Evolutionary conservation across 2,888 invertebrate species (phyloP), one percentile per base, ranked within the genome.

Genomic region (Colostygia pectinataria): DNA sequence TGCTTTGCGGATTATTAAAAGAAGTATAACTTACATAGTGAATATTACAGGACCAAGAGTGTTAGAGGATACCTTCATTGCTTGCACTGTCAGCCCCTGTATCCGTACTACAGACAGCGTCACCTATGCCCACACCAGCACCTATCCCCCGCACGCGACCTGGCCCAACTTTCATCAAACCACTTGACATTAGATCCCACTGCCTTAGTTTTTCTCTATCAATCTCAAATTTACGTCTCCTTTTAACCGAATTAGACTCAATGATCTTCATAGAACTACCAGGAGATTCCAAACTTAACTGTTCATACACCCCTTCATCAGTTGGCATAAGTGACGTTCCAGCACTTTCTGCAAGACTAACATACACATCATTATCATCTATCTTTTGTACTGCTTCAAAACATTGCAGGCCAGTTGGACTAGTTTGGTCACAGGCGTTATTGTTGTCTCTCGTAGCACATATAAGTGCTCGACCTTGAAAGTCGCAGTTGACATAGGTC

Each of bases 141-240:
- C 77, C 80, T 61, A 61, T 63, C 62, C 83, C 81, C 78, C 83
- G 81, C 82, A 83, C 85, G 70, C 82, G 77, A 64, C 81, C 80
- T 65, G 63, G 66, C 53, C 76, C 79, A 60, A 75, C 77, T 66
- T 87, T 93, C 92, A 93, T 92, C 65, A 94, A 90, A 59, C 93
- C 96, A 90, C 96, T 96, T 52, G 96, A 96, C 93, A 96, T 93
- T 68, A 96, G 92, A 86, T 96, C 96, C 96, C 96, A 96, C 74
- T 96, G 96, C 41, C 96, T 92, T 65, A 96, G 91, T 64, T 95
- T 96, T 86, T 96, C 96, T 66, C 96, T 93, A 87, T 96, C 96
- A 68, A 96, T 93, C 79, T 93, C 93, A 65, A 92, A 91, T 41
- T 91, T 91, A 83, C 66, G 91, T 65, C 73, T 83, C 52, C 66